Percentiles rank a stretch among this genome's conserved stretches.
Evolutionary conservation across 2,888 invertebrate species (phyloP).

Genomic region (Scaptomyza cyrtandrae): DNA sequence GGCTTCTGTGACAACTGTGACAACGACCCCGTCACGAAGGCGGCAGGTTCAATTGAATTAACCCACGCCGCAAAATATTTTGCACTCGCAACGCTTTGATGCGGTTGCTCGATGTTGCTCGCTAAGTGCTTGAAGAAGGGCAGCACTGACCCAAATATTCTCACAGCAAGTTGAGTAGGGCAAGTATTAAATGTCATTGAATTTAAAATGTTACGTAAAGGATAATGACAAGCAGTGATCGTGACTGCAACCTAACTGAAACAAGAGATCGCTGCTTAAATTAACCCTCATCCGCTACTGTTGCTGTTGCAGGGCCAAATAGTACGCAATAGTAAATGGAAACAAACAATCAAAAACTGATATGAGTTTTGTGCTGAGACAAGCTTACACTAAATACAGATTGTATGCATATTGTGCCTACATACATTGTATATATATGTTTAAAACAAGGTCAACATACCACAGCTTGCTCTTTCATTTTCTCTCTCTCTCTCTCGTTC

Average conservation of each 20-base stretch:
- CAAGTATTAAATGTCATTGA: constrained; percentile 9
- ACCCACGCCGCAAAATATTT: constrained; percentile 49
- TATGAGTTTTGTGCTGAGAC: constrained; percentile 23
- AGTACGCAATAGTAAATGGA: constrained; percentile 3
- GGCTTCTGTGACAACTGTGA: constrained; percentile 7
- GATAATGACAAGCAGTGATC: neutral
- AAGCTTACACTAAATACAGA: constrained; percentile 1
- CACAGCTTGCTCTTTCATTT: neutral
- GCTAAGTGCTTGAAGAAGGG: constrained; percentile 27
- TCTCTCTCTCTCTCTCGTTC: neutral
- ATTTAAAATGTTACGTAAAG: neutral
- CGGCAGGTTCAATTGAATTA: constrained; percentile 53
- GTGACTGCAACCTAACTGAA: neutral
- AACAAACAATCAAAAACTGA: constrained; percentile 24
- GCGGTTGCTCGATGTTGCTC: constrained; percentile 12
- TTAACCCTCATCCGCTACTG: neutral
- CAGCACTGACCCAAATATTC: constrained; percentile 25
- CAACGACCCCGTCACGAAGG: neutral
- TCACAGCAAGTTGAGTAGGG: neutral
- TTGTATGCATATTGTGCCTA: neutral
- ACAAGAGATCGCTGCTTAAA: neutral
- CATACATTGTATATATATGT: neutral
- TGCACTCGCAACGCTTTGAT: constrained; percentile 58
- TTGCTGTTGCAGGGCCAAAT: neutral
- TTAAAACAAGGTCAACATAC: constrained; percentile 38